Conservation (phyloP, 2,888 invertebrate species). For the Nebria brevicollis region DNA sequence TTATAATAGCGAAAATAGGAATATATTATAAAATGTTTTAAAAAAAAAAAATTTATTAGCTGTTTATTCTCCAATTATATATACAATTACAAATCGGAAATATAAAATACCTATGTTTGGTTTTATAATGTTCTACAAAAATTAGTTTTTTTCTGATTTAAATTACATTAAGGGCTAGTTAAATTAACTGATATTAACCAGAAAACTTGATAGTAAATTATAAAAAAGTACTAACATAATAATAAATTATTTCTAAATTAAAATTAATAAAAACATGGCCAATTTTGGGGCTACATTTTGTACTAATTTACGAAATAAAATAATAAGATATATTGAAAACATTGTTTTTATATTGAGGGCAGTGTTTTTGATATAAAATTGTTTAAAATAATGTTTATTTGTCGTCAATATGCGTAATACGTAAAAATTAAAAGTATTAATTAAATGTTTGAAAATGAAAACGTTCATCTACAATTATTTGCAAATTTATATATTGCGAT, state of each 20-base stretch:
- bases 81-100: background rate
- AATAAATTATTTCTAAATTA: background rate
- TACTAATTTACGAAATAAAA: background rate
- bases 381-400: background rate
- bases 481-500: no score
- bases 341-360: background rate
- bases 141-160: background rate
- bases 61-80: background rate
- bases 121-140: background rate
- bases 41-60: background rate
- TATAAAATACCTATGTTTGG: background rate
- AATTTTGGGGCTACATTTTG: background rate
- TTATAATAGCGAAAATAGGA: no score
- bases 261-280: no score
- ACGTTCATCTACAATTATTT: background rate
- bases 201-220: background rate
- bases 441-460: background rate
- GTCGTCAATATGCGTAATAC: background rate
- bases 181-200: background rate
- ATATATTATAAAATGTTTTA: no score
- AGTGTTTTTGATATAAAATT: background rate
- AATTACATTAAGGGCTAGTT: background rate
- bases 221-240: background rate
- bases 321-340: background rate
- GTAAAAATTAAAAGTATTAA: background rate